Evolutionary conservation across 2,113 vertebrate genomes (phyloP).

Genomic region (Macaca mulatta): DNA sequence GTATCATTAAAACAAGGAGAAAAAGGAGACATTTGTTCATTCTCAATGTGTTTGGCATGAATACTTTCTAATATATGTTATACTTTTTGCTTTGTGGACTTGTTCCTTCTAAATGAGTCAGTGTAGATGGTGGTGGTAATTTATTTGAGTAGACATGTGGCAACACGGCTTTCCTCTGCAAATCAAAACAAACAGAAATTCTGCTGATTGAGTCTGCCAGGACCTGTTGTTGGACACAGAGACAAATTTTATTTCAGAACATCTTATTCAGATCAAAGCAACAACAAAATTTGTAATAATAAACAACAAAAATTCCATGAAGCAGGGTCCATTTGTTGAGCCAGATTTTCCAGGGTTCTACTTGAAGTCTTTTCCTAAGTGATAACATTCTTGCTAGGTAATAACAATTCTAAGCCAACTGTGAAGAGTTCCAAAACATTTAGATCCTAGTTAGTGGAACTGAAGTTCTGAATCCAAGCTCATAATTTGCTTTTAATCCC

Average conservation of each 20-base stretch:
- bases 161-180: conserved; percentile 21
- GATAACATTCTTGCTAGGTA: background rate
- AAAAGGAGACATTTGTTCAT: background rate
- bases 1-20: background rate
- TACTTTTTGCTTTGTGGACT: background rate
- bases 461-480: background rate
- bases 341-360: background rate
- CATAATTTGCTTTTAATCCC: background rate
- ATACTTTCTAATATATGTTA: background rate
- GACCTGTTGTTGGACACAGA: background rate
- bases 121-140: background rate
- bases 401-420: background rate
- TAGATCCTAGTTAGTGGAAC: background rate
- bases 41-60: background rate
- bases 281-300: conserved; percentile 22
- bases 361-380: background rate
- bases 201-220: background rate
- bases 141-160: conserved; percentile 35
- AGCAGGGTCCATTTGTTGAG: background rate
- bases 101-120: conserved; percentile 30
- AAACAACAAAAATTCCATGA: conserved; percentile 18
- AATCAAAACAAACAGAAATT: conserved; percentile 52
- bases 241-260: conserved; percentile 33
- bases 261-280: conserved; percentile 46
- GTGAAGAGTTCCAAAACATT: background rate